Evolutionary conservation across 2,797 vertebrate genomes (phyloP), one percentile per base, ranked within the genome.

Genomic region (Loriculus beryllinus): DNA sequence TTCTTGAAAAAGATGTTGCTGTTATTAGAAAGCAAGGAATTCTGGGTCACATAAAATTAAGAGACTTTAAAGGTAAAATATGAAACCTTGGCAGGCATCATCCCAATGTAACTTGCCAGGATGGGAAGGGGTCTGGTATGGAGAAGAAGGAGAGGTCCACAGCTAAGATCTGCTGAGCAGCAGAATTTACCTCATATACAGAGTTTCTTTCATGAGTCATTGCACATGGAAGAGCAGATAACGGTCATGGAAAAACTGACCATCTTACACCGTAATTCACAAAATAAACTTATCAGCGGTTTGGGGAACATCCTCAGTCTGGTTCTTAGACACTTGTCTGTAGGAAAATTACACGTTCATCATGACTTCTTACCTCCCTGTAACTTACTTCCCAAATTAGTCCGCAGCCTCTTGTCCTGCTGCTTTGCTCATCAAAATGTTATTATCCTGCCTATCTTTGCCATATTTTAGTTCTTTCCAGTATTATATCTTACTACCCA

Each of bases 1-100:
- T 1, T 1, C 1, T 2, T 8, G 15, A 29, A 48, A 63, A 31
- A 26, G 3, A 42, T 7, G 0, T 68, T 83, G 13, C 3, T 28
- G 4, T 16, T 56, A n/a, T 76, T 48, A 67, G 39, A 90, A 88
- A 76, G 21, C 10, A 45, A 59, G 15, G 13, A 40, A 43, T 88
- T 90, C 10, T 26, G 14, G 6, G 15, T 80, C 67, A 28, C 7
- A 56, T 19, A 49, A 23, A 91, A 79, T 60, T 15, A 56, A n/a
- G 26, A 21, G 5, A 1, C 20, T 82, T 59, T 74, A 74, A 90
- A 85, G 14, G 10, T 59, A 87, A 86, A 64, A 81, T 22, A 0
- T 43, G 39, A 65, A 22, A 57, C 31, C 18, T 71, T 68, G 48
- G 28, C 16, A 68, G 42, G 21, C 14, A 68, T 31, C 25, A 29